Conservation (phyloP, 2,888 invertebrate genomes). For the Hydropsyche betteni region DNA sequence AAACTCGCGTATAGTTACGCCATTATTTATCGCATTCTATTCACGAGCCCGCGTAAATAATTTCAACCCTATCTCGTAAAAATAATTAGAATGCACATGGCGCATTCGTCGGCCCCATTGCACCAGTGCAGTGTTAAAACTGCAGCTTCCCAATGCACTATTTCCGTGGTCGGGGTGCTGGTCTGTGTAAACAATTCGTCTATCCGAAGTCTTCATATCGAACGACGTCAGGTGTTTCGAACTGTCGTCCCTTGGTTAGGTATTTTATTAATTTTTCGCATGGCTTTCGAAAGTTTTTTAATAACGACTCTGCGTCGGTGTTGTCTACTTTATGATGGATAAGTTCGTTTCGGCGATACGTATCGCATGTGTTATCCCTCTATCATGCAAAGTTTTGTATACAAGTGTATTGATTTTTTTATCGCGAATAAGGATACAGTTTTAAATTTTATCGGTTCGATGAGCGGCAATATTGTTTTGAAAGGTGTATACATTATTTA, state of each 20-base stretch:
- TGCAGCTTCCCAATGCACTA: constrained; percentile 47
- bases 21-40: constrained; percentile 46
- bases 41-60: constrained; percentile 49
- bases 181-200: constrained; percentile 43
- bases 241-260: constrained; percentile 8
- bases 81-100: constrained; percentile 51
- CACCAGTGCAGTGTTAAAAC: constrained; percentile 29
- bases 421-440: no score
- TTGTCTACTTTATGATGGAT: no score
- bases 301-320: background rate
- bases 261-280: constrained; percentile 18
- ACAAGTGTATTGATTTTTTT: no score
- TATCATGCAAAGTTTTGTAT: no score
- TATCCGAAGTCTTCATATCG: constrained; percentile 26
- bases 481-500: no score
- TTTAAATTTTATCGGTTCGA: no score
- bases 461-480: no score
- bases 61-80: constrained; percentile 51
- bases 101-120: constrained; percentile 37
- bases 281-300: constrained; percentile 29
- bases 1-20: background rate
- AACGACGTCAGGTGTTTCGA: constrained; percentile 21
- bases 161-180: constrained; percentile 43
- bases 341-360: no score
- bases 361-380: no score